Conservation (phyloP, 2,797 vertebrate genomes). For the Argentina silus region DNA sequence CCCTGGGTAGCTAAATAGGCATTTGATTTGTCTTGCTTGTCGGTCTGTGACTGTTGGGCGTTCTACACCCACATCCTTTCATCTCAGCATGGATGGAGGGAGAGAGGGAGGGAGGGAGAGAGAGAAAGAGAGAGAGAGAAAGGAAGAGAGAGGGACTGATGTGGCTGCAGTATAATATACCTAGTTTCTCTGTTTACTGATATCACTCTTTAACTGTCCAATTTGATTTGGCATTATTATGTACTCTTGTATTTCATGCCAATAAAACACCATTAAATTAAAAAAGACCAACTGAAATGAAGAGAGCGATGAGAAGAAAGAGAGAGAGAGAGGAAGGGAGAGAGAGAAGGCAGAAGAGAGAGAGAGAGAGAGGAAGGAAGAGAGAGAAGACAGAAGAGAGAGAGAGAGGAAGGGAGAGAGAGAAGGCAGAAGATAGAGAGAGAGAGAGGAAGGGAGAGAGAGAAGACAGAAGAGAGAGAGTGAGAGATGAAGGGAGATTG, state of each 20-base stretch:
- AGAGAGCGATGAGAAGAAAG: constrained; percentile 17
- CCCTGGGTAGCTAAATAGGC: constrained; percentile 50
- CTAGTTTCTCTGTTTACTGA: too few relatives aligned
- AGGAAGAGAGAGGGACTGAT: too few relatives aligned
- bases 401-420: neutral
- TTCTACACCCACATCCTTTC: constrained; percentile 8
- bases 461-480: neutral
- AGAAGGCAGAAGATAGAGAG: neutral
- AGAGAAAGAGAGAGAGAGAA: neutral
- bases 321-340: neutral
- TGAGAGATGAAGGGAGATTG: neutral
- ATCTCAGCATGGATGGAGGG: constrained; percentile 21
- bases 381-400: neutral
- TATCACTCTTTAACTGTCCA: too few relatives aligned
- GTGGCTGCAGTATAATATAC: neutral
- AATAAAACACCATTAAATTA: too few relatives aligned
- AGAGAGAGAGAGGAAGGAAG: neutral
- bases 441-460: neutral
- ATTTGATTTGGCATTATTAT: too few relatives aligned
- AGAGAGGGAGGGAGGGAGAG: constrained; percentile 18
- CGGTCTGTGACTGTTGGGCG: neutral
- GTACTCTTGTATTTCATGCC: too few relatives aligned
- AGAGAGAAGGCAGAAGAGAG: neutral
- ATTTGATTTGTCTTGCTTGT: constrained; percentile 41
- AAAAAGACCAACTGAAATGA: constrained; percentile 27